Evolutionary conservation across 1,140 invertebrate species (phyloP), one percentile per base, ranked within the genome.

Genomic region (Lucilia sericata): DNA sequence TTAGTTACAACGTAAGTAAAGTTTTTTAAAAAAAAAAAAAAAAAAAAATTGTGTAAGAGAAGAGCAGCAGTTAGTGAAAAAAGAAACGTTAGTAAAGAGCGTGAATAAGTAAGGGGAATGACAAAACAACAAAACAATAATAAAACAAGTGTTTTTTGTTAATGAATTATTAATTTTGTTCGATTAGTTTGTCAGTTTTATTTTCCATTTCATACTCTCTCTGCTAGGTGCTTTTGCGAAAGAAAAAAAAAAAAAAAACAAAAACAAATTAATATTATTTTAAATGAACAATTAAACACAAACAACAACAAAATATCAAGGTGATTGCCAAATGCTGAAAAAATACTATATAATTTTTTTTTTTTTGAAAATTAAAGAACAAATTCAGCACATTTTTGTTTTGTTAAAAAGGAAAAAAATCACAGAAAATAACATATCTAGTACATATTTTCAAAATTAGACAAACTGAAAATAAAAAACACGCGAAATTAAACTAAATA

Each of bases 1-100:
- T 80, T 49, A 51, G 21, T 70, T 70, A n/a, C 42, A 80, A 80
- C 76, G 76, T 80, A 80, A 80, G 76, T 80, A 80, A 80, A 78
- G 36, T n/a, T 9, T n/a, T n/a, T n/a, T n/a, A n/a, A n/a, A n/a
- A n/a, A n/a, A n/a, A n/a, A n/a, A 80, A 80, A 36, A 49, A 5
- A 4, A 80, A 80, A 25, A 8, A 70, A 70, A 7, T 70, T 70
- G 17, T 70, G 8, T 70, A 70, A 60, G 13, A n/a, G 13, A 60
- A 60, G 51, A n/a, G 51, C 17, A 60, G 51, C 13, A 60, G 17
- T 5, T 60, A 60, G 42, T 3, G 42, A 42, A 42, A 42, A 42
- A 42, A 30, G 3, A 55, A 5, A 55, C 13, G 5, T 21, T 70
- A 10, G 60, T 5, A 10, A 30, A 70, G 65, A 21, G 0, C n/a